Base-by-base conservation (phyloP, 2,888 invertebrate species). In the Agrochola lychnidis region DNA sequence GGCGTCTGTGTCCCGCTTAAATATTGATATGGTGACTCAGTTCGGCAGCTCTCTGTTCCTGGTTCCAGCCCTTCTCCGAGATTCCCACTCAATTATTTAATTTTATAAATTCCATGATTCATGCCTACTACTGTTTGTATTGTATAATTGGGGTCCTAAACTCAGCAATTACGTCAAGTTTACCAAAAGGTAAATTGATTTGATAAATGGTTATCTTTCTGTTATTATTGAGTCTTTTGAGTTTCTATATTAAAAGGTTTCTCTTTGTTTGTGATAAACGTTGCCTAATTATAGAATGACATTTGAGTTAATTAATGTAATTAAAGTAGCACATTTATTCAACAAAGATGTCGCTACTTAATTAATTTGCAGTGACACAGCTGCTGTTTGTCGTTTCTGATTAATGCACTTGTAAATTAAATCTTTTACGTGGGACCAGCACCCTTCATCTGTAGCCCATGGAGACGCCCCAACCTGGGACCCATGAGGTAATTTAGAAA, bases 21-120 rank as follows among this genome's bases (percentile, higher is more conserved):
- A 95, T 95, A 96, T 95, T 96, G 93, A 94, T 94, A 91, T 92
- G 93, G 87, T 90, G 90, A 87, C 87, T 85, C 79, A 81, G 71
- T 84, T 76, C 72, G 81, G 75, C 74, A 78, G 68, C 81, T 70
- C 69, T 71, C 72, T 59, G 56, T 62, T 79, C 64, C 71, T 80
- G 70, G 56, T 66, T 16, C 76, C 80, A 81, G 73, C 83, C 79
- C 79, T 77, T 72, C 70, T 62, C 74, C 30, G 63, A 78, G 82
- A 87, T 87, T 80, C 70, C 70, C 63, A 84, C 83, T 90, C 77
- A 89, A 90, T 89, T 89, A 89, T 89, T 89, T 78, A 85, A 88
- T 88, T 88, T 86, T 82, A 86, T 82, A 79, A 86, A 88, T 83
- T 73, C 51, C 30, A 63, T 68, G 76, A 83, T 77, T 82, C 76